phyloP scores from a whole-genome alignment of 2,888 invertebrate genomes.

The Hypolimnas misippus region DNA sequence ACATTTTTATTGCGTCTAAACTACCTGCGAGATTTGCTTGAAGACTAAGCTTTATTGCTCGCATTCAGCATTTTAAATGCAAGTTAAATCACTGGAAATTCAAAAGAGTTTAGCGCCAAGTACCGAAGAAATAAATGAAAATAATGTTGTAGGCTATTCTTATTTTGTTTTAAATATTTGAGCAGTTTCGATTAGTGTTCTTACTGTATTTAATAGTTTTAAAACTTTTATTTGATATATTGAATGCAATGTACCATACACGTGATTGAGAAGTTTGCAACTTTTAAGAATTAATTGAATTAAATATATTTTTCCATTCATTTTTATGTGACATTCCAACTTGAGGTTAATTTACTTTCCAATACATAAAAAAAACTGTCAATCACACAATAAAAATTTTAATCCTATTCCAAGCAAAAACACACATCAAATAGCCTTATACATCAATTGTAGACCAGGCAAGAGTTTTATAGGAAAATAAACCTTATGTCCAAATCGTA shows the following conservation, averaged over 20 bases:
- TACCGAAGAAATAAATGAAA: background rate
- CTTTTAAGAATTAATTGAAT: no score
- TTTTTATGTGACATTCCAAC: no score
- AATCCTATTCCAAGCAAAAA: background rate
- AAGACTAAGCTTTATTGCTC: conserved; percentile 6
- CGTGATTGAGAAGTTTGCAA: no score
- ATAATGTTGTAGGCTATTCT: background rate
- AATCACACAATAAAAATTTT: background rate
- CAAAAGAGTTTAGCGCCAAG: background rate
- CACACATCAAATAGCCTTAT: background rate
- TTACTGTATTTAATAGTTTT: no score
- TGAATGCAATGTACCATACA: no score
- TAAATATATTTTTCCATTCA: no score
- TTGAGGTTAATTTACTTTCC: no score
- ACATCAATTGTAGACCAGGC: background rate
- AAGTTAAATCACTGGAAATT: background rate
- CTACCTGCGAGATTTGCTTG: conserved; percentile 2
- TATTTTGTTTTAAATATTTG: background rate
- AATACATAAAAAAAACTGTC: background rate
- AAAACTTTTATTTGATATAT: no score
- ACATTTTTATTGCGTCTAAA: conserved; percentile 9
- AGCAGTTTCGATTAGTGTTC: no score
- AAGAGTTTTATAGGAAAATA: background rate
- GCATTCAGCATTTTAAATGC: background rate
- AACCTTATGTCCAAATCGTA: background rate